These are phyloP conservation scores for Acridotheres tristis DNA, from an alignment of 2,797 vertebrate genomes.

Conservation along the genomic window DNA sequence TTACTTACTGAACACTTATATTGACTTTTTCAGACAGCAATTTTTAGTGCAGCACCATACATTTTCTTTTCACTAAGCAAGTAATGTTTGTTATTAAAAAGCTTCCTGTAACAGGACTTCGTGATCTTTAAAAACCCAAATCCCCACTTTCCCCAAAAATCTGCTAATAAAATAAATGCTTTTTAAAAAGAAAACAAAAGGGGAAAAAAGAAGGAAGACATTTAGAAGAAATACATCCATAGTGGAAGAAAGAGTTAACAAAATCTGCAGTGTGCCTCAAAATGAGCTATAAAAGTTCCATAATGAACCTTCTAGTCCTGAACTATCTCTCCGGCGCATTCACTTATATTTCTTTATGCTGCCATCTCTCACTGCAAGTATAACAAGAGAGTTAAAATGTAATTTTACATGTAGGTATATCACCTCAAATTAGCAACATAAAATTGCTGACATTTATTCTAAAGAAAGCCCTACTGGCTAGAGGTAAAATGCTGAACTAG, in stretches of 20 bases:
- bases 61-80: not conserved
- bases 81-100: not conserved
- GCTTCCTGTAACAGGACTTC: not conserved
- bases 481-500: conserved; percentile 72
- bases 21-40: not conserved
- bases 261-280: conserved; percentile 28
- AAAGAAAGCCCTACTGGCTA: conserved; percentile 60
- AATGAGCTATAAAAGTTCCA: conserved; percentile 57
- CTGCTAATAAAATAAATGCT: not conserved
- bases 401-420: conserved; percentile 71
- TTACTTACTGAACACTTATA: not conserved
- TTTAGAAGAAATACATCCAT: not conserved
- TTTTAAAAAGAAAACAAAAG: not conserved
- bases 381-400: conserved; percentile 63
- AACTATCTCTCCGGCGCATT: conserved; percentile 38
- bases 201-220: accelerated
- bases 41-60: not conserved
- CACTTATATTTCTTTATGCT: conserved; percentile 51
- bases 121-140: not conserved
- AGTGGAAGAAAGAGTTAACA: conserved; percentile 52
- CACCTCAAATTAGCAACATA: conserved; percentile 74
- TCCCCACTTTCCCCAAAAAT: not conserved
- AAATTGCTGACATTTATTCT: conserved; percentile 74
- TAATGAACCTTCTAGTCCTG: conserved; percentile 51
- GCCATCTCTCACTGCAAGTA: conserved; percentile 51